These are phyloP conservation scores for Drosophila eohydei DNA, from an alignment of 2,888 invertebrate species.

Conservation along the genomic window DNA sequence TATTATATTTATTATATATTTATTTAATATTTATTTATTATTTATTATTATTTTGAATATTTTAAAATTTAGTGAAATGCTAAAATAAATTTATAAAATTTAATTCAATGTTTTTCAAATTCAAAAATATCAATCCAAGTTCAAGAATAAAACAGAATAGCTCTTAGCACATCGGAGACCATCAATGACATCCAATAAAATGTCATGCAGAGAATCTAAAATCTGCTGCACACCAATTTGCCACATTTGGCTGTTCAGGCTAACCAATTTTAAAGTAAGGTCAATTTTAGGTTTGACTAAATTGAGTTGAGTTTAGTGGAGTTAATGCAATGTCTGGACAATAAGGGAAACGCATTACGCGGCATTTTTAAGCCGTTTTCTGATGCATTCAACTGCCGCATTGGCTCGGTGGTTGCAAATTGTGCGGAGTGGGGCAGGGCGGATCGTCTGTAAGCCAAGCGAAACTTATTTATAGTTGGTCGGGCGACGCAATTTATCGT, in stretches of 20 bases:
- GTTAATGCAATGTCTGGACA: slow-evolving; percentile 1
- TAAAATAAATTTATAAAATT: too few relatives aligned
- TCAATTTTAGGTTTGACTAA: slow-evolving; percentile 13
- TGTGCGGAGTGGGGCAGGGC: background rate
- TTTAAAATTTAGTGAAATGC: too few relatives aligned
- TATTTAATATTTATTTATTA: too few relatives aligned
- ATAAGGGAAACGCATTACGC: slow-evolving; percentile 40
- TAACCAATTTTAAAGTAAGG: background rate
- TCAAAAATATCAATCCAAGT: too few relatives aligned
- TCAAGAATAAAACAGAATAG: too few relatives aligned
- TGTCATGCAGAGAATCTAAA: background rate
- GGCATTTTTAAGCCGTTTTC: slow-evolving; percentile 52
- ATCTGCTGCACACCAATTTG: background rate
- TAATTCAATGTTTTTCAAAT: too few relatives aligned
- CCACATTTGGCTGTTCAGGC: accelerated
- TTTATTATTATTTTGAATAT: too few relatives aligned
- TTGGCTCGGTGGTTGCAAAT: slow-evolving; percentile 6
- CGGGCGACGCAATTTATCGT: slow-evolving; percentile 74
- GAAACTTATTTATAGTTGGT: slow-evolving; percentile 76
- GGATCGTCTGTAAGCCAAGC: slow-evolving; percentile 48
- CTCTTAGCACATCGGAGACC: too few relatives aligned
- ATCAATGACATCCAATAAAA: too few relatives aligned
- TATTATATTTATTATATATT: too few relatives aligned
- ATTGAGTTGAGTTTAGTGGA: slow-evolving; percentile 1
- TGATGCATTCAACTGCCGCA: slow-evolving; percentile 48